These are phyloP conservation scores for Papilio dardanus DNA, from an alignment of 1,140 invertebrate genomes.

Conservation along the genomic window DNA sequence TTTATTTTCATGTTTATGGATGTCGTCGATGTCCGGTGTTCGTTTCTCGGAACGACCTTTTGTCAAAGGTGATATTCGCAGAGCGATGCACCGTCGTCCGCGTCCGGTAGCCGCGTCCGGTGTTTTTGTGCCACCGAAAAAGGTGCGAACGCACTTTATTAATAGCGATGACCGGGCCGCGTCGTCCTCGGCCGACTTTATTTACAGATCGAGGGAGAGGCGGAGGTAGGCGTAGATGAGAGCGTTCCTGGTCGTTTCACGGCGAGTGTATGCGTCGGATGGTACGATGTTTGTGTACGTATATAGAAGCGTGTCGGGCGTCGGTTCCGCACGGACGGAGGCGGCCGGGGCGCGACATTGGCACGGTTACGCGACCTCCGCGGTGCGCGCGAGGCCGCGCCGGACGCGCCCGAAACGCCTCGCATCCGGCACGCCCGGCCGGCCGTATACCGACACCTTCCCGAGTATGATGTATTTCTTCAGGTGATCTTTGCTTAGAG, in stretches of 20 bases:
- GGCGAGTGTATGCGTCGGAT: constrained; percentile 19
- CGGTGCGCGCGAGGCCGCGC: constrained; percentile 68
- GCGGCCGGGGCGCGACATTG: constrained; percentile 72
- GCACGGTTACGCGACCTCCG: constrained; percentile 77
- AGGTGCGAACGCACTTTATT: constrained; percentile 78
- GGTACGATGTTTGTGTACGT: constrained; percentile 18
- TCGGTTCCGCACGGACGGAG: constrained; percentile 71
- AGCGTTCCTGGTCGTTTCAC: constrained; percentile 47
- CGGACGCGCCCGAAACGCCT: constrained; percentile 71
- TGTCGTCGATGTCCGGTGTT: constrained; percentile 68
- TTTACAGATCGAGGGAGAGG: constrained; percentile 62
- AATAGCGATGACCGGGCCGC: constrained; percentile 68
- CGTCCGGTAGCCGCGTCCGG: constrained; percentile 78
- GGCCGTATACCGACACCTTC: constrained; percentile 54
- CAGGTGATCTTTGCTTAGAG: constrained; percentile 26
- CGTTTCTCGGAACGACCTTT: constrained; percentile 57
- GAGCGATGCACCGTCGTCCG: constrained; percentile 65
- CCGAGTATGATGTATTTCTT: not conserved
- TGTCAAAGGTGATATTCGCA: constrained; percentile 60
- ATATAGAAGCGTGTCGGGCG: constrained; percentile 41
- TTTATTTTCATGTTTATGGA: constrained; percentile 56
- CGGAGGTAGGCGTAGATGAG: constrained; percentile 59
- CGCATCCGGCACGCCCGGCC: constrained; percentile 75
- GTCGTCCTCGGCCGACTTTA: constrained; percentile 59
- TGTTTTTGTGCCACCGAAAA: constrained; percentile 78